Evolutionary conservation across 2,888 invertebrate genomes (phyloP), one percentile per base, ranked within the genome.

Genomic region (Cheilosia urbana): DNA sequence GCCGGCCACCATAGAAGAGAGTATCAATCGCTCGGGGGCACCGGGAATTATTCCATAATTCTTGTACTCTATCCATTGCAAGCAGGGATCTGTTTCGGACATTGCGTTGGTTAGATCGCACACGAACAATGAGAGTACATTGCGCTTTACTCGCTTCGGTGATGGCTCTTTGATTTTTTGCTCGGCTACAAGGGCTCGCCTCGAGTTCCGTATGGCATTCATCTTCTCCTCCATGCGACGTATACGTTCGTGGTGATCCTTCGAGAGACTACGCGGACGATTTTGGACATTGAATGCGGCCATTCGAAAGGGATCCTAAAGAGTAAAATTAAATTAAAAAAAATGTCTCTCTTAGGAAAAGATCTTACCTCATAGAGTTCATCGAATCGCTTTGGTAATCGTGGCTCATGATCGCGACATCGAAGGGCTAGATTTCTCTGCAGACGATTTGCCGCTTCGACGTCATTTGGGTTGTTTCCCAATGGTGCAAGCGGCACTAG

Each of bases 1-100:
- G 15, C 98, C 98, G 87, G 96, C 95, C 5, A 98, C 96, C 88
- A 98, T 94, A 40, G 97, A 96, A 91, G 98, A 98, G 89, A 98
- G 94, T 88, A 98, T 96, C 62, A 97, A 95, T 90, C 98, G 97
- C 90, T 98, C 97, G 0, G 98, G 98, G 34, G 95, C 95, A 53
- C 95, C 95, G 77, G 93, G 93, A 88, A 94, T 93, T 89, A 95
- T 94, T 19, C 94, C 94, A 84, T 95, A 94, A 88, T 96, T 95
- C 87, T 92, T 92, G 81, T 92, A 91, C 71, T 92, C 92, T 66
- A 92, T 87, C 92, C 92, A 92, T 42, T 92, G 91, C 17, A 92
- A 87, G 66, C 88, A 89, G 21, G 93, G 93, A 72, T 94, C 94
- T 78, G 94, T 94, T 21, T 94, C 94, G 89, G 94, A 92, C 81